Base-by-base conservation (phyloP, 2,797 vertebrate genomes). In the Sylvilagus floridanus region DNA sequence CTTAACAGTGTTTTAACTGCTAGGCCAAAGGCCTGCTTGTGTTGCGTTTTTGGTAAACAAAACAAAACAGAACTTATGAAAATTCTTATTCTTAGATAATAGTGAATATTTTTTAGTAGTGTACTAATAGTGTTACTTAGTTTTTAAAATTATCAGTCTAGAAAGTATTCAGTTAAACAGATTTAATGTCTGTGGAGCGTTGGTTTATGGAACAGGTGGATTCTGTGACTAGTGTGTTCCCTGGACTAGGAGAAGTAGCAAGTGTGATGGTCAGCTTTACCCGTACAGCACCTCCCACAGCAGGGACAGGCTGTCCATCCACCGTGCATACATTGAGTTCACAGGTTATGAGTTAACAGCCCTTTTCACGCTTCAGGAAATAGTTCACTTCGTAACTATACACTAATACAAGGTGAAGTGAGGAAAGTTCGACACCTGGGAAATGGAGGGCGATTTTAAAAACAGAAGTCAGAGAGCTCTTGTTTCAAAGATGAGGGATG, bases 331-430 rank as follows among this genome's bases (percentile, higher is more conserved):
- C 8, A 2, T 82, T 75, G 11, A 84, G 57, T 47, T 81, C 32
- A 69, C 10, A 75, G 0, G 28, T 22, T 35, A 37, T 82, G n/a
- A 19, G 75, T 79, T 68, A 71, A 37, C 24, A 79, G 8, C 14
- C 79, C 13, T 28, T 62, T 57, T 91, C 22, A 30, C 84, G n/a
- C 50, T 62, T 90, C 32, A 81, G 21, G 42, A 93, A 68, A 52
- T 69, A 54, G n/a, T 86, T 71, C 57, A 62, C 30, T 89, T 89
- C n/a, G 77, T 60, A 94, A 62, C 37, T 89, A 11, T 63, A 54
- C 62, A 6, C 66, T 85, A 54, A 32, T 66, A 73, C 42, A 89
- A 94, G 21, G 37, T 63, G 24, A 52, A 93, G 35, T 62, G 72
- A 79, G 72, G 77, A 47, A 69, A 73, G 17, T 12, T 76, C 47